Percentiles rank a stretch among this genome's conserved stretches.
phyloP scores from a whole-genome alignment of 1,140 invertebrate species.

The Musca domestica region DNA sequence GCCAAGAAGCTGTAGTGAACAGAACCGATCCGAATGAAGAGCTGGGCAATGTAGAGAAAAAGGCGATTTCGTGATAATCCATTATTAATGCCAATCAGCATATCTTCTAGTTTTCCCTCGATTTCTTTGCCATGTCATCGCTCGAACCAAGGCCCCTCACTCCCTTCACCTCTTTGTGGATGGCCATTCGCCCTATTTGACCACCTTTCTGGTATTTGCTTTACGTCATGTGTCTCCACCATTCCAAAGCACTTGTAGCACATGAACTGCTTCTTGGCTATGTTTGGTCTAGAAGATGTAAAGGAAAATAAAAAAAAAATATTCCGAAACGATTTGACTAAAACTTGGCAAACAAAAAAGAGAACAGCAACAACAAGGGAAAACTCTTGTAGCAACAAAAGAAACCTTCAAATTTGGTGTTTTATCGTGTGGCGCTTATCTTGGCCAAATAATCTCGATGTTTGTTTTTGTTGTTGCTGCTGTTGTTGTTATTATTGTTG shows the following conservation, averaged over 20 bases:
- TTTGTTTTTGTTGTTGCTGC: background rate
- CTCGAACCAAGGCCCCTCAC: too few species aligned
- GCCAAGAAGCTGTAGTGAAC: background rate
- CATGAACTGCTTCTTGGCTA: too few species aligned
- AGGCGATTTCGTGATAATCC: conserved; percentile 51
- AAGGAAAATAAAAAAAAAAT: too few species aligned
- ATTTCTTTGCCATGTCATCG: too few species aligned
- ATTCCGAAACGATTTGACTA: background rate
- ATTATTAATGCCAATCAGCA: conserved; percentile 55
- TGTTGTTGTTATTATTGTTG: background rate
- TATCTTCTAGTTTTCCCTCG: conserved; percentile 28
- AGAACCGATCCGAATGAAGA: background rate
- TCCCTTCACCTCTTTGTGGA: too few species aligned
- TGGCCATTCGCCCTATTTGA: too few species aligned
- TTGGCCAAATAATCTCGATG: conserved; percentile 16
- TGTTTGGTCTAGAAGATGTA: too few species aligned
- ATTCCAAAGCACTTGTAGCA: too few species aligned
- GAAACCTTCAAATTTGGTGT: conserved; percentile 27
- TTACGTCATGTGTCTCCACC: too few species aligned
- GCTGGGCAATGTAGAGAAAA: background rate
- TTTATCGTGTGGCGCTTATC: conserved; percentile 45
- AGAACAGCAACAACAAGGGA: background rate
- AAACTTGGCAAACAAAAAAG: background rate
- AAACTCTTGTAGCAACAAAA: conserved; percentile 8
- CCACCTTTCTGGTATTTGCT: too few species aligned